phyloP scores from a whole-genome alignment of 1,140 invertebrate genomes.

The Thalassaphorura encarpata region DNA sequence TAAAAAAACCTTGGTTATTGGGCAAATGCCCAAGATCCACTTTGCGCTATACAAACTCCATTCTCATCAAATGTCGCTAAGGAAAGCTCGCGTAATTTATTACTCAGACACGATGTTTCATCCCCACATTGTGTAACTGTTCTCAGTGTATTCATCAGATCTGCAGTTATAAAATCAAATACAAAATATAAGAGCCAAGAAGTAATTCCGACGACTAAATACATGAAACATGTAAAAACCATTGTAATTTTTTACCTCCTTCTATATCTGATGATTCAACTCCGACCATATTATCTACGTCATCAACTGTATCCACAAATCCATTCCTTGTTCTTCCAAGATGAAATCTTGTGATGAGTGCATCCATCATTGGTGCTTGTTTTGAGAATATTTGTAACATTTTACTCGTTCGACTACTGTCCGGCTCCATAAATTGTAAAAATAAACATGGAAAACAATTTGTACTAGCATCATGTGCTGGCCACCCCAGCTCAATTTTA shows the following conservation, averaged over 20 bases:
- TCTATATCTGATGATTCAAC: conserved; percentile 38
- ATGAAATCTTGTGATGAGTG: conserved; percentile 67
- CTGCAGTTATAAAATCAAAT: conserved; percentile 35
- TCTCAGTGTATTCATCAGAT: conserved; percentile 42
- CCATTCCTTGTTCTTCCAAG: conserved; percentile 32
- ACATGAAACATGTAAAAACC: conserved; percentile 1
- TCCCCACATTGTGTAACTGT: conserved; percentile 39
- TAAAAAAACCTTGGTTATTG: no score
- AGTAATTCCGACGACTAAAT: conserved; percentile 12
- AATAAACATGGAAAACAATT: conserved; percentile 83
- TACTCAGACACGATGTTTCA: conserved; percentile 52
- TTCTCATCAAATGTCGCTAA: conserved; percentile 80
- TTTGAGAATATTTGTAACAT: conserved; percentile 50
- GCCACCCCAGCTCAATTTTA: conserved; percentile 63
- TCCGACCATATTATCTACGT: conserved; percentile 36
- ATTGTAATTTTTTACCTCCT: conserved; percentile 31
- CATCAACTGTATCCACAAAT: conserved; percentile 34
- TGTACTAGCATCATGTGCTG: conserved; percentile 68
- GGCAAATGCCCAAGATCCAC: conserved; percentile 32
- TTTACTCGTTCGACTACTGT: conserved; percentile 72
- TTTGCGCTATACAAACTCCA: conserved; percentile 40
- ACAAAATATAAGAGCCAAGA: conserved; percentile 21
- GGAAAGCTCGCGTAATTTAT: conserved; percentile 73
- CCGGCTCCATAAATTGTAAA: conserved; percentile 75
- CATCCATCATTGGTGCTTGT: conserved; percentile 78